Evolutionary conservation across 2,888 invertebrate species (phyloP).

Genomic region (Campaea margaritaria): DNA sequence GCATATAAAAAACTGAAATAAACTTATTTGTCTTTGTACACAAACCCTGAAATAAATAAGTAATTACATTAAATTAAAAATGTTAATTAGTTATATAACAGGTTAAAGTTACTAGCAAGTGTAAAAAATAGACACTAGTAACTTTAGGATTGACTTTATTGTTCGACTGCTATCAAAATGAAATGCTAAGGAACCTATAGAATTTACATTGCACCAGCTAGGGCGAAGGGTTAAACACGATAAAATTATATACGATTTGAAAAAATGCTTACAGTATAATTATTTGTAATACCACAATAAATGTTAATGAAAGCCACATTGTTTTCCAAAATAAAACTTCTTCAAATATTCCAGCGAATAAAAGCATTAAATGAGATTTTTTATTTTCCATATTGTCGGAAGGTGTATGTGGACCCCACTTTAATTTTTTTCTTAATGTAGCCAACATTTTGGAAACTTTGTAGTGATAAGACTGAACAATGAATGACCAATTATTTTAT

Average conservation of each 20-base stretch:
- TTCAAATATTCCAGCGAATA: slow-evolving; percentile 70
- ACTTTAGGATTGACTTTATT: neutral
- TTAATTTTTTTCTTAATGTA: slow-evolving; percentile 62
- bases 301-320: slow-evolving; percentile 70
- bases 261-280: slow-evolving; percentile 69
- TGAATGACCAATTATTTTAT: neutral
- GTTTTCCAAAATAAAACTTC: slow-evolving; percentile 78
- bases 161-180: too few relatives aligned
- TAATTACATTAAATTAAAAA: too few relatives aligned
- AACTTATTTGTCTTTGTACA: slow-evolving; percentile 64
- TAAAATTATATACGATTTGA: too few relatives aligned
- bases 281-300: slow-evolving; percentile 62
- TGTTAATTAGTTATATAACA: too few relatives aligned
- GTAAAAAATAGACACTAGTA: neutral
- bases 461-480: neutral
- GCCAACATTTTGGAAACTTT: slow-evolving; percentile 59
- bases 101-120: too few relatives aligned
- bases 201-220: too few relatives aligned
- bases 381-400: slow-evolving; percentile 60
- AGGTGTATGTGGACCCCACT: slow-evolving; percentile 61
- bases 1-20: slow-evolving; percentile 64
- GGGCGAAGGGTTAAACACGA: too few relatives aligned
- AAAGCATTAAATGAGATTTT: slow-evolving; percentile 59
- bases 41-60: slow-evolving; percentile 66
- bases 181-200: too few relatives aligned